phyloP scores from a whole-genome alignment of 2,888 invertebrate species.

The Catotricha subobsoleta region DNA sequence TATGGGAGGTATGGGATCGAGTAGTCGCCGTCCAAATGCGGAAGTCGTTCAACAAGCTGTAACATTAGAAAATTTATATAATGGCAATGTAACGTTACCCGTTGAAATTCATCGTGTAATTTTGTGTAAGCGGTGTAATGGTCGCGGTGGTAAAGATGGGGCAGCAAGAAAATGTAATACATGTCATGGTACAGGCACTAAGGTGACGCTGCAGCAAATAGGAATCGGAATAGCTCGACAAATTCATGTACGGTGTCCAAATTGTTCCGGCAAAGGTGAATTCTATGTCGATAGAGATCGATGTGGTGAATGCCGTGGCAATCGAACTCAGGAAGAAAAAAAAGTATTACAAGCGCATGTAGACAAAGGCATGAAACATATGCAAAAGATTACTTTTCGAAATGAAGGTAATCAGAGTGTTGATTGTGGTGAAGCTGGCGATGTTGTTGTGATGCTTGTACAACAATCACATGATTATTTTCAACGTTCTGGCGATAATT shows the following conservation, averaged over 20 bases:
- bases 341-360: slow-evolving; percentile 76
- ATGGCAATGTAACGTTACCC: slow-evolving; percentile 54
- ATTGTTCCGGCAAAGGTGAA: slow-evolving; percentile 52
- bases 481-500: slow-evolving; percentile 55
- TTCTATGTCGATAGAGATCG: slow-evolving; percentile 63
- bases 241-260: slow-evolving; percentile 39
- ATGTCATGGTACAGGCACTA: slow-evolving; percentile 59
- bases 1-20: slow-evolving; percentile 32
- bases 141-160: slow-evolving; percentile 50
- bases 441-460: slow-evolving; percentile 73
- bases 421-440: slow-evolving; percentile 68
- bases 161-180: slow-evolving; percentile 45
- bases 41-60: slow-evolving; percentile 72
- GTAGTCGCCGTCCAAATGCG: slow-evolving; percentile 46
- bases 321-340: slow-evolving; percentile 63
- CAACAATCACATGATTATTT: slow-evolving; percentile 65
- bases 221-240: slow-evolving; percentile 35
- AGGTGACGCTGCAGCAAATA: slow-evolving; percentile 9
- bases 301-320: slow-evolving; percentile 66
- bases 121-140: slow-evolving; percentile 20
- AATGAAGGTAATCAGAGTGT: slow-evolving; percentile 86
- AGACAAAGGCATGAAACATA: slow-evolving; percentile 76
- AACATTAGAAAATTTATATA: slow-evolving; percentile 76
- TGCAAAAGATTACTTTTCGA: slow-evolving; percentile 67
- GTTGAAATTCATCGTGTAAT: slow-evolving; percentile 21